Conservation (phyloP, 1,140 invertebrate species). For the Tetramorium parvispinum region DNA sequence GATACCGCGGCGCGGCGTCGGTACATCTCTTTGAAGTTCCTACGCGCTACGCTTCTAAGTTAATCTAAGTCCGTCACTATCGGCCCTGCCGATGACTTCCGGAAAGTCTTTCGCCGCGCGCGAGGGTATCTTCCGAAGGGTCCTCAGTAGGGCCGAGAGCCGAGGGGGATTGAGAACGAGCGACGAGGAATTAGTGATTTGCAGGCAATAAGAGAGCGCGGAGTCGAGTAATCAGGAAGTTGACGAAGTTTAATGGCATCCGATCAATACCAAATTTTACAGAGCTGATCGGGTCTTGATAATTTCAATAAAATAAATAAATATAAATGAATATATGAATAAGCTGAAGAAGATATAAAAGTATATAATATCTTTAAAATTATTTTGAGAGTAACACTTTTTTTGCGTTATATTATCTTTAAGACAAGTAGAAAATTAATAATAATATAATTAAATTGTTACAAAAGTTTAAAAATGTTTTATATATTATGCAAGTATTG, state of each 20-base stretch:
- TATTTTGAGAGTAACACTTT: no score
- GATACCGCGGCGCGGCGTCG: slow-evolving; percentile 49
- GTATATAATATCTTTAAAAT: not conserved
- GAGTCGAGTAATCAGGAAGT: slow-evolving; percentile 39
- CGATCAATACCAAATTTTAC: slow-evolving; percentile 36
- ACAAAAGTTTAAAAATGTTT: not conserved
- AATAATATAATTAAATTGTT: not conserved
- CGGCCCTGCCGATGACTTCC: slow-evolving; percentile 56
- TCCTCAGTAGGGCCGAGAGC: not conserved
- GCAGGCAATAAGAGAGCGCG: slow-evolving; percentile 48
- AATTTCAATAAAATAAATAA: slow-evolving; percentile 12
- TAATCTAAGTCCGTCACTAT: slow-evolving; percentile 73
- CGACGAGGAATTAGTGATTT: slow-evolving; percentile 56
- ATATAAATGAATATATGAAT: not conserved
- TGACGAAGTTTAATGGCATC: slow-evolving; percentile 42
- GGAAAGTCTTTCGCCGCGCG: slow-evolving; percentile 40
- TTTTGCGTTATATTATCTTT: not conserved
- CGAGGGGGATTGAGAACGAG: slow-evolving; percentile 26
- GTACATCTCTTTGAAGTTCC: slow-evolving; percentile 68
- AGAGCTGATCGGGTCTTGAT: slow-evolving; percentile 4
- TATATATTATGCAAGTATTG: not conserved
- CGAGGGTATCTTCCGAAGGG: slow-evolving; percentile 31
- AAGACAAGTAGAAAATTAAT: not conserved
- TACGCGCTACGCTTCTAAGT: slow-evolving; percentile 59
- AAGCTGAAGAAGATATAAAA: not conserved